Conservation (phyloP, 2,888 invertebrate species). For the Reticulitermes lucifugus region DNA sequence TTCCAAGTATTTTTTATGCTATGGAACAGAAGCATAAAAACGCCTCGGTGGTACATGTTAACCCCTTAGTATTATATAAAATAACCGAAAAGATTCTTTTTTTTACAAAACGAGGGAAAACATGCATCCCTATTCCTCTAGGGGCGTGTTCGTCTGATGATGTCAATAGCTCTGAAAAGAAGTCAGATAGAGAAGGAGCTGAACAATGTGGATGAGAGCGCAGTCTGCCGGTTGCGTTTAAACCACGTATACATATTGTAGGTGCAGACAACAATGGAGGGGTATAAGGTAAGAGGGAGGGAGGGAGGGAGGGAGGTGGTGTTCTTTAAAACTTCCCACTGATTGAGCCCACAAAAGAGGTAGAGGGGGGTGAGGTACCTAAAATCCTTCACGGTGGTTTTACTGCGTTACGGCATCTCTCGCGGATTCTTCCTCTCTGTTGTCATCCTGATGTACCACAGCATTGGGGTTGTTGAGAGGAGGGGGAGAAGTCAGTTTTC, state of each 20-base stretch:
- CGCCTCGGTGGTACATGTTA: neutral
- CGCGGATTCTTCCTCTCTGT: slow-evolving; percentile 28
- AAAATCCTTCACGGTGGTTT: slow-evolving; percentile 50
- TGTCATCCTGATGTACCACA: slow-evolving; percentile 43
- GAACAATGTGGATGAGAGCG: slow-evolving; percentile 21
- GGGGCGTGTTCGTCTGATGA: slow-evolving; percentile 32
- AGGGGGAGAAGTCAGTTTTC: slow-evolving; percentile 47
- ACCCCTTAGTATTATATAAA: slow-evolving; percentile 32
- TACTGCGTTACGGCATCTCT: slow-evolving; percentile 41
- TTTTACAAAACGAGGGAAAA: slow-evolving; percentile 13
- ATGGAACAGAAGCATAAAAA: neutral
- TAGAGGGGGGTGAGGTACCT: slow-evolving; percentile 7
- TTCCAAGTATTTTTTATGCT: neutral
- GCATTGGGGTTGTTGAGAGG: slow-evolving; percentile 17
- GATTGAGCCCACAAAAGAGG: slow-evolving; percentile 48
- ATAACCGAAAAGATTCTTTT: slow-evolving; percentile 36
- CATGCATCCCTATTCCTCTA: neutral
- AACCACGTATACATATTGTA: slow-evolving; percentile 29
- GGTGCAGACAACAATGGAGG: slow-evolving; percentile 20
- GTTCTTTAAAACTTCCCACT: slow-evolving; percentile 48
- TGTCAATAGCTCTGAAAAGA: slow-evolving; percentile 21
- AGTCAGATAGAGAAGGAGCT: slow-evolving; percentile 8
- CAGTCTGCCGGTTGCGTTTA: neutral
- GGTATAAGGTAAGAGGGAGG: slow-evolving; percentile 32
- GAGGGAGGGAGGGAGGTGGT: slow-evolving; percentile 24